Evolutionary conservation across 2,888 invertebrate genomes (phyloP), one percentile per base, ranked within the genome.

Genomic region (Corythucha ciliata): DNA sequence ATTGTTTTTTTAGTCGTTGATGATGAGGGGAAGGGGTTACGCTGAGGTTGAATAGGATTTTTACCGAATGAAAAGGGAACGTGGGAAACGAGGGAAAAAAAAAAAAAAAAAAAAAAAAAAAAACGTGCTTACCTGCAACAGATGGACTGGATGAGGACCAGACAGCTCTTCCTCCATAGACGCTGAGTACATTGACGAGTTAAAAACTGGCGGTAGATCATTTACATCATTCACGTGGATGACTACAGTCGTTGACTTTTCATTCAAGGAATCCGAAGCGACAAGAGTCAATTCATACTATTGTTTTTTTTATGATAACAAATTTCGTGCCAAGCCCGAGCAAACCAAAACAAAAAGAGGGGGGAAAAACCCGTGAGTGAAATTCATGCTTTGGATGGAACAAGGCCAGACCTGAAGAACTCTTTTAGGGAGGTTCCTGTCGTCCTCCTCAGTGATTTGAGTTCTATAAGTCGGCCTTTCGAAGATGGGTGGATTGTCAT

Each of bases 401-500:
- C 26, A 45, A 36, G 26, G 39, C 24, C 27, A 10, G 36, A 57
- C 92, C 91, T 88, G 87, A 64, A 93, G 75, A 63, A 93, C 89
- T 65, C 88, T 83, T 72, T 92, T 92, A 60, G 92, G 92, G 64
- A 92, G 77, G 71, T 89, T 90, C 65, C 91, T 78, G 74, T 92
- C 91, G 68, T 92, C 92, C 71, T 92, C 92, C 71, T 92, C 92
- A 36, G 91, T 92, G 71, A 93, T 92, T 73, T 92, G 91, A 46
- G 92, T 90, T 66, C 90, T 81, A 74, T 92, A 93, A 52, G 89
- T 90, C 47, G 92, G 91, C 60, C 91, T 75, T 71, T 91, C 90
- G 72, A 97, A 97, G 62, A 90, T 89, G 2, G 96, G 96, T 37
- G 93, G 89, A 75, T 96, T 96, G 76, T 97, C 96, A 72, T 96